Evolutionary conservation across 2,797 vertebrate genomes (phyloP).

Genomic region (Mico argentatus): DNA sequence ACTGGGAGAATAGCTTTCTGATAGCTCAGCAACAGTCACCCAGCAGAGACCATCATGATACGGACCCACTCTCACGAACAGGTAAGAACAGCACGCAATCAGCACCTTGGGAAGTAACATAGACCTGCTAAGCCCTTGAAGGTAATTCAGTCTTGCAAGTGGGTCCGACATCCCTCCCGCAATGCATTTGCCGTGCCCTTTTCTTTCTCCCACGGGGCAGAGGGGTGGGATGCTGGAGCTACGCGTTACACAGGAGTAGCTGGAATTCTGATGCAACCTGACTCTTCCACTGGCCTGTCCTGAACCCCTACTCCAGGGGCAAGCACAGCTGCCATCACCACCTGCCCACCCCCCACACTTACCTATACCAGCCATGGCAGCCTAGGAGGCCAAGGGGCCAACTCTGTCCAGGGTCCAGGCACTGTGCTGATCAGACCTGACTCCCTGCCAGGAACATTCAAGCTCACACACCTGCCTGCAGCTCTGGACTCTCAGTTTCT

Average conservation of each 20-base stretch:
- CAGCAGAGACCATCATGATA: not conserved
- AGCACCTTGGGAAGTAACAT: not conserved
- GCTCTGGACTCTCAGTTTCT: not conserved
- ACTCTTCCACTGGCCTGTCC: not conserved
- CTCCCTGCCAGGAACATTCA: slow-evolving; percentile 22
- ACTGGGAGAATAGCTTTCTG: not conserved
- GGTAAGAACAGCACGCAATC: not conserved
- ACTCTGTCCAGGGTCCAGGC: not conserved
- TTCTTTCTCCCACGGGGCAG: not conserved
- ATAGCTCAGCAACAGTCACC: not conserved
- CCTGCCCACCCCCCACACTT: not conserved
- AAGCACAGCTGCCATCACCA: not conserved
- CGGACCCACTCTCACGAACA: not conserved
- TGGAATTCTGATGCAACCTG: not conserved
- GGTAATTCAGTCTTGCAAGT: not conserved
- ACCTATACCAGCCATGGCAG: not conserved
- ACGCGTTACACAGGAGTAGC: not conserved
- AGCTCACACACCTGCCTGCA: not conserved
- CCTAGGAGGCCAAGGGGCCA: not conserved
- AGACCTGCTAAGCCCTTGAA: not conserved
- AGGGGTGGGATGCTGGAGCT: rapidly evolving
- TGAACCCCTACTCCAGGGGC: not conserved
- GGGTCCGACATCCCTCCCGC: not conserved
- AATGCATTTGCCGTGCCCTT: not conserved
- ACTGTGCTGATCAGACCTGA: not conserved